Percentiles rank a stretch among this genome's conserved stretches.
phyloP scores from a whole-genome alignment of 2,797 vertebrate species.

The Sebastes itinus region DNA sequence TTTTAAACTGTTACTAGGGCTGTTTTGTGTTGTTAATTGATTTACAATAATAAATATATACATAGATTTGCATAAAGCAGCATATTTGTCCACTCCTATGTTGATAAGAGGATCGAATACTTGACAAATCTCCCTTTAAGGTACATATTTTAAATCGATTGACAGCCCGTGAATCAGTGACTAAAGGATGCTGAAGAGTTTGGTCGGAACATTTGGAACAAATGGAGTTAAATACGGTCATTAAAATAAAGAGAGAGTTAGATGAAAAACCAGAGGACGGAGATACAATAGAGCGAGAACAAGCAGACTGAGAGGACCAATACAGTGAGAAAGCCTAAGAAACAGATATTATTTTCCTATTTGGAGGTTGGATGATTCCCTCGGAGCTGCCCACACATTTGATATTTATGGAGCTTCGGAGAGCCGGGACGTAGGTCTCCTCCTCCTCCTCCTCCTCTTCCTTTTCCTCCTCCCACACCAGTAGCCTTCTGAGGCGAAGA shows the following conservation, averaged over 20 bases:
- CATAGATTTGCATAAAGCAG: no score
- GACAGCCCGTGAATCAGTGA: neutral
- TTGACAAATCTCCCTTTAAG: no score
- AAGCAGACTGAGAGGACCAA: neutral
- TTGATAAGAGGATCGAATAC: no score
- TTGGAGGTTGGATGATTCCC: conserved; percentile 13
- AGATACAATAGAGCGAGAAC: neutral
- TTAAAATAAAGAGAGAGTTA: neutral
- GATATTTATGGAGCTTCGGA: conserved; percentile 35
- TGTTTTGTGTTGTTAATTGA: no score
- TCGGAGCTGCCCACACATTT: conserved; percentile 31
- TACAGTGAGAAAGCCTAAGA: neutral
- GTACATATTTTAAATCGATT: no score
- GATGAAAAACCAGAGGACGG: neutral
- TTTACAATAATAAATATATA: no score
- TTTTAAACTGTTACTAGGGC: neutral
- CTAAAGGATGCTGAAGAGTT: neutral
- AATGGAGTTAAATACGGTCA: neutral
- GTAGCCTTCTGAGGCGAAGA: conserved; percentile 23
- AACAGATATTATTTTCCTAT: conserved; percentile 1
- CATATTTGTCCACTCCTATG: no score
- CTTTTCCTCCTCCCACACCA: conserved; percentile 12
- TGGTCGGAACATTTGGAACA: neutral
- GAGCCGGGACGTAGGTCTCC: neutral
- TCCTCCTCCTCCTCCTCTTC: neutral